phyloP scores from a whole-genome alignment of 1,140 invertebrate species.

The Bacillus rossius region DNA sequence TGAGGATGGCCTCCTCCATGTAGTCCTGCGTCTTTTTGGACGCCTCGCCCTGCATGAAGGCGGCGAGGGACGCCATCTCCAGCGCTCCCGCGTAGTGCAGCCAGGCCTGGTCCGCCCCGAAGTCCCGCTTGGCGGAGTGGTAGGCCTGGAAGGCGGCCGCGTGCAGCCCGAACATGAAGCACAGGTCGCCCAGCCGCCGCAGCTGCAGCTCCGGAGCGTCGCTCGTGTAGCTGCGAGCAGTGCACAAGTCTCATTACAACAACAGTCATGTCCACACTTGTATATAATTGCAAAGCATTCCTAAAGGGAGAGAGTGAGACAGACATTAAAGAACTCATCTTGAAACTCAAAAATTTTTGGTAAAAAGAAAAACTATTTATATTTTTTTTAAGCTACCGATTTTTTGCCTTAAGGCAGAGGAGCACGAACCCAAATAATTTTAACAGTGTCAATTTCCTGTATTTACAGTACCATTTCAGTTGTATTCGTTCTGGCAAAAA shows the following conservation, averaged over 20 bases:
- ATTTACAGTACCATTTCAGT: too few species aligned
- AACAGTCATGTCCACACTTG: too few species aligned
- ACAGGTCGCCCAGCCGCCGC: slow-evolving; percentile 87
- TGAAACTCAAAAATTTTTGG: not conserved
- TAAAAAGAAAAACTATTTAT: not conserved
- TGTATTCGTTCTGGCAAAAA: too few species aligned
- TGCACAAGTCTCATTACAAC: slow-evolving; percentile 11
- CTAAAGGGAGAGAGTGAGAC: not conserved
- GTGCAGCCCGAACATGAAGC: slow-evolving; percentile 95
- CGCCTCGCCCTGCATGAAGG: slow-evolving; percentile 81
- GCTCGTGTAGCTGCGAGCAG: slow-evolving; percentile 68
- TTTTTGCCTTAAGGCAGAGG: too few species aligned
- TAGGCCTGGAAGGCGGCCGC: slow-evolving; percentile 88
- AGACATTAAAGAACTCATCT: not conserved
- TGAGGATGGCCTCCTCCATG: slow-evolving; percentile 89
- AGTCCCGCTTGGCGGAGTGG: slow-evolving; percentile 93
- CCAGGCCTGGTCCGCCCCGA: slow-evolving; percentile 95
- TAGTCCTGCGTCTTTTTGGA: slow-evolving; percentile 75
- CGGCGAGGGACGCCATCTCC: slow-evolving; percentile 91
- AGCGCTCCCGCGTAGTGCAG: slow-evolving; percentile 92
- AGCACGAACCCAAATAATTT: too few species aligned
- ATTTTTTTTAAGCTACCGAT: too few species aligned
- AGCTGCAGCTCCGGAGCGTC: slow-evolving; percentile 93
- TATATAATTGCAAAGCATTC: not conserved
- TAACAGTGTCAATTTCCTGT: too few species aligned